Base-by-base conservation (phyloP, 2,888 invertebrate genomes). In the Hypomecis atomaria region DNA sequence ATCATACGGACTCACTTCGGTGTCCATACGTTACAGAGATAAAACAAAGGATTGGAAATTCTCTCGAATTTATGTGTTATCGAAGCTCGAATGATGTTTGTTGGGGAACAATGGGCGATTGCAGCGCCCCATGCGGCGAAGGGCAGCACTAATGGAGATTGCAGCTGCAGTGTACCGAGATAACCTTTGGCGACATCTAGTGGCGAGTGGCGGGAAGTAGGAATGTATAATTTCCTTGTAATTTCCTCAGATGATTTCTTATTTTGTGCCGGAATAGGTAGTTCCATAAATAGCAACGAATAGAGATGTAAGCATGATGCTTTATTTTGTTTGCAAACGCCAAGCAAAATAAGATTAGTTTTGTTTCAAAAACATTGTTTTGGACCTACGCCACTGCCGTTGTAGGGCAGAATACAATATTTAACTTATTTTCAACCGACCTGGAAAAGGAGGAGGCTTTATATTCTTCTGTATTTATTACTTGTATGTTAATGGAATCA, bases 1-100 rank as follows among this genome's bases (percentile, higher is more conserved):
- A 88, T 91, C 89, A 90, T 90, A 89, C 86, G 87, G 84, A 83
- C 88, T 91, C 90, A 92, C 92, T 92, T 90, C 87, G 89, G 90
- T 90, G 89, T 90, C 90, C 92, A 92, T 92, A 92, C 90, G 87
- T 92, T 91, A 92, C 87, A 75, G 86, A 92, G 92, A 92, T 92
- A 92, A 92, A 91, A 91, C 89, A 86, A 92, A 89, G 90, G 90
- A 90, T 88, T 89, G 82, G 86, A 86, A 59, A 81, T 75, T 76
- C 82, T 83, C 84, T 86, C 88, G 90, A 83, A 92, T 91, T 92
- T 92, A 92, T 92, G 91, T 87, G 86, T 88, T 92, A 90, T 91
- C 89, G 89, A 84, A 86, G 78, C 79, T 81, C 79, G 87, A 87
- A 82, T 88, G 90, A 91, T 88, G 87, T 85, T 81, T 79, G 79